Evolutionary conservation across 2,113 vertebrate species (phyloP).

Genomic region (Harpagus bidentatus): DNA sequence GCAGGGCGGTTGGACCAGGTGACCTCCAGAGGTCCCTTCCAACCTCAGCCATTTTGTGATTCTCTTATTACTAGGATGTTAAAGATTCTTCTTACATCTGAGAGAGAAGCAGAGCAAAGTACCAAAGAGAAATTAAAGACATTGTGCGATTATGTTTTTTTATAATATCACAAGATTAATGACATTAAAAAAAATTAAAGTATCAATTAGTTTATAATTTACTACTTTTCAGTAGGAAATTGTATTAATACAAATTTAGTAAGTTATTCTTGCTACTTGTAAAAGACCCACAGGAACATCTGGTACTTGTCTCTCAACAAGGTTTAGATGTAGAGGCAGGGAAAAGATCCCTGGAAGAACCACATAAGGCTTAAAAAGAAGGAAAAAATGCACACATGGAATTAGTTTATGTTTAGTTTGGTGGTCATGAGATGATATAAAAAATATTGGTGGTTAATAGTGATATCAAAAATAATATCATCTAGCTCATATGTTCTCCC

Average conservation of each 20-base stretch:
- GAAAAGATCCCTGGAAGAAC: not conserved
- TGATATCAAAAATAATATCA: not conserved
- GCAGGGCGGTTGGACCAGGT: not conserved
- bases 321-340: not conserved
- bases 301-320: not conserved
- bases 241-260: not conserved
- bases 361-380: not conserved
- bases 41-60: not conserved
- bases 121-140: not conserved
- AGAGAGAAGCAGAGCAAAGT: not conserved
- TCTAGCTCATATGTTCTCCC: not conserved
- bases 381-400: fast-evolving
- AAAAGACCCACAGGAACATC: not conserved
- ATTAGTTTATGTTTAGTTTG: not conserved
- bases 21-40: not conserved
- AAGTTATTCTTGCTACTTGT: not conserved
- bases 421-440: not conserved
- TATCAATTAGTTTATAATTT: not conserved
- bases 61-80: not conserved
- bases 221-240: not conserved
- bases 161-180: not conserved
- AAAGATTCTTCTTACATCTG: not conserved
- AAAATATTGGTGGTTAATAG: not conserved
- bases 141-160: not conserved
- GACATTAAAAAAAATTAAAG: not conserved